Evolutionary conservation across 2,113 vertebrate genomes (phyloP).

Genomic region (Arvicanthis niloticus): DNA sequence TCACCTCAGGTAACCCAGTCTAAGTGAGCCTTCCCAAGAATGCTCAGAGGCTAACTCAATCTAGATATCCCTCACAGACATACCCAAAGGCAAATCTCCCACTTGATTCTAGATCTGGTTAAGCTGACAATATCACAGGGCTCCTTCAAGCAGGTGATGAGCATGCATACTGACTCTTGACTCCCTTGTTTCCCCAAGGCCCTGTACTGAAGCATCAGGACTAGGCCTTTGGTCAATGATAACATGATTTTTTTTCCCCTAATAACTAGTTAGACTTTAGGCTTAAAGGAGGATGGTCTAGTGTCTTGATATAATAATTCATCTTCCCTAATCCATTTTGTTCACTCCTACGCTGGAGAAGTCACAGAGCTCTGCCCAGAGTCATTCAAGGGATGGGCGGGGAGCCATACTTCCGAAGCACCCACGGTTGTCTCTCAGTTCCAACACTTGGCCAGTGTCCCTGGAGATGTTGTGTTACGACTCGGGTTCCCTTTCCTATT

Average conservation of each 20-base stretch:
- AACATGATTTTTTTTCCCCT: background rate
- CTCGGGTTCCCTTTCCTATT: background rate
- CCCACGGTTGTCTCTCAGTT: background rate
- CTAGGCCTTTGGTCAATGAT: background rate
- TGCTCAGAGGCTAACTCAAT: background rate
- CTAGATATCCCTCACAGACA: background rate
- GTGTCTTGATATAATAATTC: background rate
- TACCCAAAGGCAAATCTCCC: background rate
- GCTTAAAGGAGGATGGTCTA: background rate
- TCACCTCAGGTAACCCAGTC: background rate
- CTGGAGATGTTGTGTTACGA: background rate
- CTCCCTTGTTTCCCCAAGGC: background rate
- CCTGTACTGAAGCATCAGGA: too few relatives aligned
- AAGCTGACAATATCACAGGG: background rate
- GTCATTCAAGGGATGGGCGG: background rate
- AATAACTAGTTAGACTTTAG: background rate
- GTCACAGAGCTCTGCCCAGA: background rate
- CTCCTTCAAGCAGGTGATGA: background rate
- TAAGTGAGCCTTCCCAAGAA: background rate
- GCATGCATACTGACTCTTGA: background rate
- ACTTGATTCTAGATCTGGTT: background rate
- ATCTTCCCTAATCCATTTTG: background rate
- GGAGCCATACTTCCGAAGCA: background rate
- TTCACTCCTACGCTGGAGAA: conserved; percentile 17
- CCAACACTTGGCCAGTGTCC: background rate